phyloP scores from a whole-genome alignment of 2,797 vertebrate genomes.

The Anableps anableps region DNA sequence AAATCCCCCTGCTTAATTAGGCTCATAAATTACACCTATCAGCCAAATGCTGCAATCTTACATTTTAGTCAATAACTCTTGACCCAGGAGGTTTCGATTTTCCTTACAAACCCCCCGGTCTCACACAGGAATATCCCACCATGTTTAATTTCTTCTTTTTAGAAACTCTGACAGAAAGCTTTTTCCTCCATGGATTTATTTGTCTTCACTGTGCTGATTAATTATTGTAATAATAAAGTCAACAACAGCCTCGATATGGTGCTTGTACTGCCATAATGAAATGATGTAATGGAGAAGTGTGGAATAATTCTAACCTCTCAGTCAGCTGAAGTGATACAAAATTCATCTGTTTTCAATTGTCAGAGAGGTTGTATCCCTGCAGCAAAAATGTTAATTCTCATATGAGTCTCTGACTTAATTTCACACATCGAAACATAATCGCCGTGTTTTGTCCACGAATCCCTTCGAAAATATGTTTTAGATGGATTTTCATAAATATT shows the following conservation, averaged over 20 bases:
- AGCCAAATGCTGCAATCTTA: constrained; percentile 30
- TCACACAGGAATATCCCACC: constrained; percentile 17
- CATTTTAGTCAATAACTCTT: constrained; percentile 33
- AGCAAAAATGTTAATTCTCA: background rate
- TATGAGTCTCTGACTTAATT: background rate
- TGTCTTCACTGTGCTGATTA: constrained; percentile 17
- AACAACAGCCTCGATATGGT: constrained; percentile 30
- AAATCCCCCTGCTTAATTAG: constrained; percentile 45
- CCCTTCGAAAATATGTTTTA: background rate
- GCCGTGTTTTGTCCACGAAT: background rate
- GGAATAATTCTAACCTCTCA: background rate
- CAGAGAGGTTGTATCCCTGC: background rate
- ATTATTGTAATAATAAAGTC: constrained; percentile 20
- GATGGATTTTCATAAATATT: background rate
- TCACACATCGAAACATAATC: constrained; percentile 4
- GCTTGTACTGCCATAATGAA: constrained; percentile 16
- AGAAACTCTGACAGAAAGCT: constrained; percentile 4
- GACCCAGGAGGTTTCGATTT: constrained; percentile 17
- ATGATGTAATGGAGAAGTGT: constrained; percentile 12
- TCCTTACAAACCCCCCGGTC: constrained; percentile 17
- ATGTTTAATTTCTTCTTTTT: constrained; percentile 23
- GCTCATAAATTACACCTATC: constrained; percentile 23
- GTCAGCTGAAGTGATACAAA: background rate
- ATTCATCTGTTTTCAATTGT: constrained; percentile 11
- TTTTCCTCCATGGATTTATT: constrained; percentile 30